These are phyloP conservation scores for Apodemus sylvaticus DNA, from an alignment of 2,113 vertebrate genomes.

Conservation along the genomic window DNA sequence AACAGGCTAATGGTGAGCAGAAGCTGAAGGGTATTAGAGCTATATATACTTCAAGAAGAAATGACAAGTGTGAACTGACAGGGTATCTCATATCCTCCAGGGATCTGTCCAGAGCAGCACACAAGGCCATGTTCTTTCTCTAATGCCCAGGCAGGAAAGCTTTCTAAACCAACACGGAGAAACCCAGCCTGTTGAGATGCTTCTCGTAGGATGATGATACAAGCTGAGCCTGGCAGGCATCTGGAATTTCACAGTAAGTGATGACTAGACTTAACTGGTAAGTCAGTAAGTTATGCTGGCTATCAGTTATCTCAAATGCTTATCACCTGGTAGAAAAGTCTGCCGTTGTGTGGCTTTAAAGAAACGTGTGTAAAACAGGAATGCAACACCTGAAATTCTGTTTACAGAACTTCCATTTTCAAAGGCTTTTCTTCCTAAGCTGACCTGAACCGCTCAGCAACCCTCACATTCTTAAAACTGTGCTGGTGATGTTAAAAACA, in stretches of 20 bases:
- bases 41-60: slow-evolving; percentile 50
- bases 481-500: slow-evolving; percentile 67
- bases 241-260: slow-evolving; percentile 75
- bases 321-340: slow-evolving; percentile 69
- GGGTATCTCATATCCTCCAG: slow-evolving; percentile 56
- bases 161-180: slow-evolving; percentile 65
- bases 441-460: slow-evolving; percentile 49
- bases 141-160: slow-evolving; percentile 71
- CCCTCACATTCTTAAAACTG: slow-evolving; percentile 58
- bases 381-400: slow-evolving; percentile 56
- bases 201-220: slow-evolving; percentile 62
- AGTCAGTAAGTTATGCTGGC: slow-evolving; percentile 75
- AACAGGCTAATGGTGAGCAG: slow-evolving; percentile 16
- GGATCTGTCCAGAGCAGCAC: slow-evolving; percentile 46
- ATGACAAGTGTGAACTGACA: slow-evolving; percentile 61
- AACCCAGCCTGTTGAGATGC: slow-evolving; percentile 73
- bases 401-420: slow-evolving; percentile 52
- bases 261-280: slow-evolving; percentile 59
- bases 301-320: slow-evolving; percentile 56
- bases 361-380: slow-evolving; percentile 65
- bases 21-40: slow-evolving; percentile 23
- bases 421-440: slow-evolving; percentile 57
- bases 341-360: slow-evolving; percentile 70
- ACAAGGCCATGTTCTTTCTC: slow-evolving; percentile 55
- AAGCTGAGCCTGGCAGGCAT: slow-evolving; percentile 75